Base-by-base conservation (phyloP, 2,113 vertebrate genomes). In the Sakesphorus luctuosus region DNA sequence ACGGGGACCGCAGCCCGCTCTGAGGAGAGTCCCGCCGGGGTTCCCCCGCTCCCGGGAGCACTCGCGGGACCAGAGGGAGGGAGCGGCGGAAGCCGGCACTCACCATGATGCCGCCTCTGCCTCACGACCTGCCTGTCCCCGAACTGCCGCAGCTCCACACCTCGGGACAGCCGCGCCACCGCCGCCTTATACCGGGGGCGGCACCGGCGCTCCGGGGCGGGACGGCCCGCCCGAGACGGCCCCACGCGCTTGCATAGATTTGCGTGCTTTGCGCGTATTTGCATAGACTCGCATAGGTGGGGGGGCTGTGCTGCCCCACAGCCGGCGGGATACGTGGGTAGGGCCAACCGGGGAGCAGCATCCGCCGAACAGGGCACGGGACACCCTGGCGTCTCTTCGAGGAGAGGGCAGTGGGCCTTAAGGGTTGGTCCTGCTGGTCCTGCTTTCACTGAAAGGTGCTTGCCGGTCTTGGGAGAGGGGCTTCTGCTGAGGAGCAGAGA, bases 21-120 rank as follows among this genome's bases (percentile, higher is more conserved):
- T 56, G 19, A 29, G 43, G 16, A 18, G 18, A 15, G 12, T 7
- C 23, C 40, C 9, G 12, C 21, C 18, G 13, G 43, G 40, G 8
- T 18, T 13, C 16, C 36, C 49, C 20, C 16, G 1, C 40, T 77
- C n/a, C 40, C 5, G 29, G 56, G 21, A 11, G 19, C 35, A 31
- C 61, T 69, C 11, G 24, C 14, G 36, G 73, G 66, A 46, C 31
- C 26, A 47, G 58, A 77, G 77, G 68, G 53, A 61, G 55, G 33
- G 87, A 66, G 56, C 82, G 67, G 69, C 78, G 44, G 65, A 53
- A 59, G 25, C 77, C 17, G 68, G 80, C 89, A 96, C 96, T 96
- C 92, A 96, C 96, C 96, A 96, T 96, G 89, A 77, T 95, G 96
- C 93, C 69, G 61, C 68, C 69, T 59, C 79, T 58, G 69, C 86